Conservation (phyloP, 2,797 vertebrate genomes). For the Hydrolagus colliei region DNA sequence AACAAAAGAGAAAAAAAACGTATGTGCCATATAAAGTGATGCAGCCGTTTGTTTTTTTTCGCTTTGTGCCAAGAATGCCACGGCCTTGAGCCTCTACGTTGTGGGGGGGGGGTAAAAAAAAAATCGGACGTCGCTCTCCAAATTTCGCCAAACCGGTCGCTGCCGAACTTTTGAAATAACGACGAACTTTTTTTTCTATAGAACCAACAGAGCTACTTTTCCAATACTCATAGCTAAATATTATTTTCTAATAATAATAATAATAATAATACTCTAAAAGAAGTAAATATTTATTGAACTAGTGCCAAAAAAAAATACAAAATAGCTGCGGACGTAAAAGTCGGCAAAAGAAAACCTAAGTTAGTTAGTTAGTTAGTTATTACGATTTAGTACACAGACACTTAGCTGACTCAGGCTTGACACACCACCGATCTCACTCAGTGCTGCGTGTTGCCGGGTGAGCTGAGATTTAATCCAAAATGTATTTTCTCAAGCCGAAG, state of each 20-base stretch:
- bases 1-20: not conserved
- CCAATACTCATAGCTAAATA: conserved; percentile 31
- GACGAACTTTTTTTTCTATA: conserved; percentile 29
- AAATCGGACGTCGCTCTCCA: not conserved
- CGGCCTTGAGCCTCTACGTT: conserved; percentile 8
- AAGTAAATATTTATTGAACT: conserved; percentile 30
- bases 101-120: not conserved
- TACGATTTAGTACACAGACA: conserved; percentile 3
- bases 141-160: not conserved
- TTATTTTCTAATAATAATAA: conserved; percentile 25
- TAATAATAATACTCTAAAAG: not conserved
- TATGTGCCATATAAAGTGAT: conserved; percentile 27
- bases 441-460: not conserved
- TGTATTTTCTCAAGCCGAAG: conserved; percentile 22
- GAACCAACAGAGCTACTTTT: conserved; percentile 30
- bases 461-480: conserved; percentile 25
- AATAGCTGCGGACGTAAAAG: not conserved
- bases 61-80: conserved; percentile 16
- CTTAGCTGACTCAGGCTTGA: conserved; percentile 18
- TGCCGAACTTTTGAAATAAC: conserved; percentile 30
- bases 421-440: not conserved
- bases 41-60: conserved; percentile 21
- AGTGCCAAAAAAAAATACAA: conserved; percentile 22
- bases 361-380: conserved; percentile 17
- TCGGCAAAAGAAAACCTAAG: conserved; percentile 16